Base-by-base conservation (phyloP, 2,113 vertebrate genomes). In the Ochotona curzoniae region DNA sequence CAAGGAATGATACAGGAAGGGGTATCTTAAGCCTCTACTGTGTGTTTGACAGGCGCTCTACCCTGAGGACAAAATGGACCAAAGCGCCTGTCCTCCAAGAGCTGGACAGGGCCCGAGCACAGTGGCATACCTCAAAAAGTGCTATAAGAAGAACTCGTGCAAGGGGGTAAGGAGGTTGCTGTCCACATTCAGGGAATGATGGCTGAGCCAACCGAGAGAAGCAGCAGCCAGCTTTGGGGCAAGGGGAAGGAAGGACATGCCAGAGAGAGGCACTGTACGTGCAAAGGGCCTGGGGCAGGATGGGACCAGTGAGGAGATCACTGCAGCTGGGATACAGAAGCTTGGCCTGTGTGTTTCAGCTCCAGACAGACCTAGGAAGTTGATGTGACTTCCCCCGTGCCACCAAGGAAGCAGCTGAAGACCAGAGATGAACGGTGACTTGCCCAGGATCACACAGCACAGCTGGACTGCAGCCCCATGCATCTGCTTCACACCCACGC, bases 241-340 rank as follows among this genome's bases (percentile, higher is more conserved):
- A 35, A 69, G 0, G 0, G 7, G 21, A 82, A 61, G 70, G 44
- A 74, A 87, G 84, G 44, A 26, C 25, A 11, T 4, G 57, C 32
- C 30, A n/a, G 15, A 63, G 71, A 61, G n/a, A 4, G 0, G 49
- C 25, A 32, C 13, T 30, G 63, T 63, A 14, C 1, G 2, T 74
- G 79, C 87, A 91, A 91, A 91, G 83, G 79, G 21, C 87, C 87
- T 89, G 90, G 1, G 76, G 80, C 32, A 30, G 75, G 66, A 47
- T 73, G 38, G 91, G 30, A 73, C 61, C 49, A 14, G 32, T 1
- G n/a, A 87, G 91, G 73, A 51, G 49, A 44, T 64, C 49, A 4
- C 13, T 1, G 11, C 23, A 93, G 90, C 92, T 32, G 85, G 92
- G 96, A 44, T 6, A 44, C 38, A 44, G 38, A 44, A 44, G 38